A percentile compares a stretch with the other conserved stretches of the same genome.
These are phyloP conservation scores for Helicorthomorpha holstii DNA, from an alignment of 1,140 invertebrate genomes.

Conservation along the genomic window DNA sequence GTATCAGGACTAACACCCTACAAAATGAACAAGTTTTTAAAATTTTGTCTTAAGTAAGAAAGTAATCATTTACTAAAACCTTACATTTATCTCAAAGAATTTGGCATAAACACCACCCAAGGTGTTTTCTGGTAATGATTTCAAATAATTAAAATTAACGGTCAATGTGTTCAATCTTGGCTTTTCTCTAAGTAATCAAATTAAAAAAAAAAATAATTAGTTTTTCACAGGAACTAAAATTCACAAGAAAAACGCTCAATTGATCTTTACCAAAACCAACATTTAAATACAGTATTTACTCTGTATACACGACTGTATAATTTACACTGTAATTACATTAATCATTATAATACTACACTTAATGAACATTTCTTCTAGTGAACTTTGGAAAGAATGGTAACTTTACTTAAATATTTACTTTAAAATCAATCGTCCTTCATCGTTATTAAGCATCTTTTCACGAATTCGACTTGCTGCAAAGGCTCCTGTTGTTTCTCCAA, in stretches of 20 bases:
- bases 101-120: constrained; percentile 66
- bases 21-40: constrained; percentile 12
- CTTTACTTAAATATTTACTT: constrained; percentile 8
- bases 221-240: too few species aligned
- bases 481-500: constrained; percentile 74
- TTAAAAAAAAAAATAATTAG: too few species aligned
- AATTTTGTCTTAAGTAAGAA: not conserved
- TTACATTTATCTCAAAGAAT: constrained; percentile 62
- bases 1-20: constrained; percentile 86
- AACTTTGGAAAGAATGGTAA: not conserved
- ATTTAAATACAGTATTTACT: too few species aligned
- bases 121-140: constrained; percentile 51
- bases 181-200: constrained; percentile 33
- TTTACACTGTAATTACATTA: too few species aligned
- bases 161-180: constrained; percentile 74
- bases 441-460: constrained; percentile 41
- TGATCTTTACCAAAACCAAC: too few species aligned
- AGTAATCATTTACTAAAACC: constrained; percentile 12
- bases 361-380: too few species aligned
- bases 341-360: too few species aligned
- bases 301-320: too few species aligned
- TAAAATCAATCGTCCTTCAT: constrained; percentile 17
- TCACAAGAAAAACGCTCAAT: too few species aligned
- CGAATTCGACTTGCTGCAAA: constrained; percentile 46
- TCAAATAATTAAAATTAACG: constrained; percentile 54